These are phyloP conservation scores for Sarcophaga carnaria DNA, from an alignment of 2,888 invertebrate genomes.

Conservation along the genomic window DNA sequence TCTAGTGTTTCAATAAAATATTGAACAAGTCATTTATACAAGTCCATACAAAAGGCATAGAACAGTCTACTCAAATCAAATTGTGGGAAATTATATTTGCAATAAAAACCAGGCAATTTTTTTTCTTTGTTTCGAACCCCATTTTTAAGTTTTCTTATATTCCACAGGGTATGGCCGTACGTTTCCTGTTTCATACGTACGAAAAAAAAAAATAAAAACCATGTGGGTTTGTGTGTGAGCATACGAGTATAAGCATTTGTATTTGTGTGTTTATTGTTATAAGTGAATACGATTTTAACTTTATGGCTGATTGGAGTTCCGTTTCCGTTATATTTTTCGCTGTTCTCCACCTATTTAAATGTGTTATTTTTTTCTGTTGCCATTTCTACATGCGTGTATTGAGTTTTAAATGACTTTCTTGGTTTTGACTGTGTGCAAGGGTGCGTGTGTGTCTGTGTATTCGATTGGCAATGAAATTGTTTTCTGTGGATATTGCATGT, in stretches of 20 bases:
- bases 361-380: background rate
- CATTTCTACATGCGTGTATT: background rate
- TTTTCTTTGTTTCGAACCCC: too few species aligned
- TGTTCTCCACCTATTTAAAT: background rate
- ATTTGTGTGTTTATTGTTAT: slow-evolving; percentile 3
- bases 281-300: slow-evolving; percentile 47
- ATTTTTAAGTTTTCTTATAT: too few species aligned
- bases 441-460: background rate
- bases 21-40: too few species aligned
- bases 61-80: too few species aligned
- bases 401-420: background rate
- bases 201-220: too few species aligned
- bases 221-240: slow-evolving; percentile 2
- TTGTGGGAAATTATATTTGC: too few species aligned
- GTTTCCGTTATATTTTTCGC: slow-evolving; percentile 58
- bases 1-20: too few species aligned
- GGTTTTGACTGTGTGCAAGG: background rate
- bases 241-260: background rate
- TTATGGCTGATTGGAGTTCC: slow-evolving; percentile 69
- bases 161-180: too few species aligned
- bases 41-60: too few species aligned
- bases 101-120: too few species aligned
- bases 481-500: background rate
- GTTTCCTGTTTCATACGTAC: too few species aligned
- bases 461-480: background rate